Percentiles rank a stretch among this genome's conserved stretches.
Evolutionary conservation across 2,797 vertebrate species (phyloP).

Genomic region (Centropyge bicolor): DNA sequence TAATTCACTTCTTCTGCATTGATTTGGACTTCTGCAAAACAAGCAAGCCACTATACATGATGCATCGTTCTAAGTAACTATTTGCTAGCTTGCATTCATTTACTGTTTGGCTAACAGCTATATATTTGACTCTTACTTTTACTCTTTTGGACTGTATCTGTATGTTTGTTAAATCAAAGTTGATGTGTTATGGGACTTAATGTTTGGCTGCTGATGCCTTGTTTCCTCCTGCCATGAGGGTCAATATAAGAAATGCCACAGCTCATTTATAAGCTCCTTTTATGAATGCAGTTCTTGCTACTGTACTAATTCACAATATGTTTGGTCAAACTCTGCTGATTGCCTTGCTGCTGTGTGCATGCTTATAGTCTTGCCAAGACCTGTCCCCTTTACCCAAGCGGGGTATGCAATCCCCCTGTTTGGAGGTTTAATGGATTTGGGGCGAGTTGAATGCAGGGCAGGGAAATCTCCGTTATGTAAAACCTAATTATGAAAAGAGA

Average conservation of each 20-base stretch:
- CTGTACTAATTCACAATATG: background rate
- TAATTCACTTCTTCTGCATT: background rate
- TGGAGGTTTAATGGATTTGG: conserved; percentile 61
- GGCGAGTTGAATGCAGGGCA: conserved; percentile 8
- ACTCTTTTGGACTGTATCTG: background rate
- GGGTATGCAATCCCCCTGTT: conserved; percentile 57
- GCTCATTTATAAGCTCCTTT: background rate
- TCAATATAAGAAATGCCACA: too few species aligned
- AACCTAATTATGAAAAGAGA: conserved; percentile 48
- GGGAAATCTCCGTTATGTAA: conserved; percentile 49
- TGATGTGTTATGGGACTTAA: background rate
- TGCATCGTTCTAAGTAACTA: too few species aligned
- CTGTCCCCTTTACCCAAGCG: conserved; percentile 16
- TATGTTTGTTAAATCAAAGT: background rate
- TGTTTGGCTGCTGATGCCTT: background rate
- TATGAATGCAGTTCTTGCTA: background rate
- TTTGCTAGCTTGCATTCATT: background rate
- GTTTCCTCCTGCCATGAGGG: background rate
- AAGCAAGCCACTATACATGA: background rate
- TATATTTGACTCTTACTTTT: background rate
- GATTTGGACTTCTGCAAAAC: background rate
- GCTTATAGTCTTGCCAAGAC: conserved; percentile 14
- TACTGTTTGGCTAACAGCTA: background rate
- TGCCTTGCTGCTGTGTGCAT: background rate
- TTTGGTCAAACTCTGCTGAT: background rate